Evolutionary conservation across 2,113 vertebrate species (phyloP).

Genomic region (Carassius auratus): DNA sequence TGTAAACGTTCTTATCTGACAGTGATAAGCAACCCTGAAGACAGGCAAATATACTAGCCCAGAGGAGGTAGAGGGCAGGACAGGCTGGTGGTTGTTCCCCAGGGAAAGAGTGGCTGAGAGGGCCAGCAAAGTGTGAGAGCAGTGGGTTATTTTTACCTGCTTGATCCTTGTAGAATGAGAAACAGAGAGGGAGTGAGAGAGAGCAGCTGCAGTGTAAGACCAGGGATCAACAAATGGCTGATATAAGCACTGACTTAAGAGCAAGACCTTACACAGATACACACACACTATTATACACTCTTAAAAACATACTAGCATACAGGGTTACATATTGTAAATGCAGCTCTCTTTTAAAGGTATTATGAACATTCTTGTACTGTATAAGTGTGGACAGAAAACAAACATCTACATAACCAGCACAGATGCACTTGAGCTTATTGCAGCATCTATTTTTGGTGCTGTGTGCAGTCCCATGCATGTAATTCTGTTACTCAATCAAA

Average conservation of each 20-base stretch:
- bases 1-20: constrained; percentile 9
- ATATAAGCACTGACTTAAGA: constrained; percentile 71
- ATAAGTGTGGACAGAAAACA: neutral
- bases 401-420: neutral
- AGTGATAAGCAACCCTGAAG: constrained; percentile 23
- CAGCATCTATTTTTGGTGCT: constrained; percentile 30
- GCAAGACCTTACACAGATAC: constrained; percentile 56
- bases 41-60: constrained; percentile 1
- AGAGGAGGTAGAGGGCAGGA: constrained; percentile 3
- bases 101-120: constrained; percentile 63
- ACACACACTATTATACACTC: neutral
- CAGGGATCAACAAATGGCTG: constrained; percentile 78
- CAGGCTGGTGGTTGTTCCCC: constrained; percentile 51
- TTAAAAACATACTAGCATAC: neutral
- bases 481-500: constrained; percentile 14
- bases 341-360: neutral
- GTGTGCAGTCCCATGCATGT: constrained; percentile 12
- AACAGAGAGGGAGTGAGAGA: constrained; percentile 68
- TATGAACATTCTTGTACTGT: neutral
- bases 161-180: constrained; percentile 74
- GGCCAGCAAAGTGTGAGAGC: constrained; percentile 74
- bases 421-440: neutral
- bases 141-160: constrained; percentile 77
- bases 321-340: neutral
- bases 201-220: constrained; percentile 79